Percentiles rank a stretch among this genome's conserved stretches.
Conservation (phyloP, 2,888 invertebrate species). For the Entomobrya proxima region DNA sequence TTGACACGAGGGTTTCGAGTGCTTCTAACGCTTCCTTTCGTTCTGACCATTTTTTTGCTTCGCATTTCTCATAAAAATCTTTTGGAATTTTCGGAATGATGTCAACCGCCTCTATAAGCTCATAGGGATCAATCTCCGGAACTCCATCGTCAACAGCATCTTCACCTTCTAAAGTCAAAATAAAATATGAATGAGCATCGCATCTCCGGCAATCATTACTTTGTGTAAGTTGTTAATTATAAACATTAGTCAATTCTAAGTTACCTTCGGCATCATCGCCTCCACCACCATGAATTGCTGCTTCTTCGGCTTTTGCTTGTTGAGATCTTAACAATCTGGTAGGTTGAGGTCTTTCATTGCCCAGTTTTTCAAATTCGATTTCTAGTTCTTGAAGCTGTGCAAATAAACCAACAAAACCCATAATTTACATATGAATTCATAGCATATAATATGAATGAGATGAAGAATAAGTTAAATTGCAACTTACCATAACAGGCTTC, state of each 20-base stretch:
- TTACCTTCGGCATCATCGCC: constrained; percentile 78
- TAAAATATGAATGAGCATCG: too few relatives aligned
- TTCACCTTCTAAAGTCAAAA: constrained; percentile 65
- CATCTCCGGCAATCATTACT: too few relatives aligned
- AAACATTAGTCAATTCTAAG: neutral
- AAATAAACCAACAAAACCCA: constrained; percentile 11
- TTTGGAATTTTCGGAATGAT: constrained; percentile 94
- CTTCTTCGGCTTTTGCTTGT: constrained; percentile 83
- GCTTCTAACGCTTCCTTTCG: constrained; percentile 93
- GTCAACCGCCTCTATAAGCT: constrained; percentile 93
- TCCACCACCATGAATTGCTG: constrained; percentile 79
- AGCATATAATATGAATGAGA: too few relatives aligned
- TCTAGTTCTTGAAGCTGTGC: constrained; percentile 88
- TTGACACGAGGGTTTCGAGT: constrained; percentile 85
- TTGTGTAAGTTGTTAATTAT: too few relatives aligned
- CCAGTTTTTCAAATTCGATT: constrained; percentile 88
- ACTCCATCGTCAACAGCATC: constrained; percentile 79
- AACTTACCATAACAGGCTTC: constrained; percentile 87
- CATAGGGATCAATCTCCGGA: constrained; percentile 90
- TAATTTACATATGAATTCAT: neutral
- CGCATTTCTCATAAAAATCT: constrained; percentile 95
- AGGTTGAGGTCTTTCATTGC: constrained; percentile 83
- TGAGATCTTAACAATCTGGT: constrained; percentile 88
- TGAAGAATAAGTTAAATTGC: too few relatives aligned
- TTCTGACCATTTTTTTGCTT: constrained; percentile 98